phyloP scores from a whole-genome alignment of 2,888 invertebrate genomes.

The Trachelus troglodyta region DNA sequence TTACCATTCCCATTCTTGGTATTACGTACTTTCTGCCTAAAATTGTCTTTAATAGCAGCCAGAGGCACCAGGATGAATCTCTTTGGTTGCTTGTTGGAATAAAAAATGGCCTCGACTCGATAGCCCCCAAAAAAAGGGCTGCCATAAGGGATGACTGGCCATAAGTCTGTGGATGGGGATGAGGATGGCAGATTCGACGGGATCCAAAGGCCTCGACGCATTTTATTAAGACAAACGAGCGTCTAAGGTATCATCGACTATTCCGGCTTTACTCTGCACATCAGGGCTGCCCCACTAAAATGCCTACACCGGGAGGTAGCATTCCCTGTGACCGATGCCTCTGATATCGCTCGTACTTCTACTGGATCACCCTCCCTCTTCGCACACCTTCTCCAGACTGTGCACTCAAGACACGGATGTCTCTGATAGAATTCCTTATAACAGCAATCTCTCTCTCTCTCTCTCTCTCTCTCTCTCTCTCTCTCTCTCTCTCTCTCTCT shows the following conservation, averaged over 20 bases:
- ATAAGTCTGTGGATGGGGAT: constrained; percentile 39
- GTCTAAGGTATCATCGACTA: constrained; percentile 1
- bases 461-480: not conserved
- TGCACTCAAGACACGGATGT: not conserved
- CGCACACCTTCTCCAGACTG: not conserved
- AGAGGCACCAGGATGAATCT: not conserved
- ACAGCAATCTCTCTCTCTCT: not conserved
- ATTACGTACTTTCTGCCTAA: not conserved
- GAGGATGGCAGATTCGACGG: constrained; percentile 2
- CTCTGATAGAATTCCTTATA: not conserved
- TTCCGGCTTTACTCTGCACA: not conserved
- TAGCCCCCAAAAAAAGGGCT: not conserved
- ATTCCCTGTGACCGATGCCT: not conserved
- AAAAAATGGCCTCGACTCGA: constrained; percentile 4
- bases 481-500: not conserved
- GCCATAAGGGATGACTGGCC: constrained; percentile 38
- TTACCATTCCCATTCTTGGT: not conserved
- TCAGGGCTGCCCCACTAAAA: not conserved
- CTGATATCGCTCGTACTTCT: not conserved
- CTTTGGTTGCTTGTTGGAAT: not conserved
- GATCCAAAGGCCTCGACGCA: constrained; percentile 37
- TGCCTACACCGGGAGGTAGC: not conserved
- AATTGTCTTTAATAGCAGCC: not conserved
- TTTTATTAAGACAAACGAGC: constrained; percentile 56
- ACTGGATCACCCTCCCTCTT: not conserved